Evolutionary conservation across 2,113 vertebrate genomes (phyloP).

Genomic region (Tupaia chinensis): DNA sequence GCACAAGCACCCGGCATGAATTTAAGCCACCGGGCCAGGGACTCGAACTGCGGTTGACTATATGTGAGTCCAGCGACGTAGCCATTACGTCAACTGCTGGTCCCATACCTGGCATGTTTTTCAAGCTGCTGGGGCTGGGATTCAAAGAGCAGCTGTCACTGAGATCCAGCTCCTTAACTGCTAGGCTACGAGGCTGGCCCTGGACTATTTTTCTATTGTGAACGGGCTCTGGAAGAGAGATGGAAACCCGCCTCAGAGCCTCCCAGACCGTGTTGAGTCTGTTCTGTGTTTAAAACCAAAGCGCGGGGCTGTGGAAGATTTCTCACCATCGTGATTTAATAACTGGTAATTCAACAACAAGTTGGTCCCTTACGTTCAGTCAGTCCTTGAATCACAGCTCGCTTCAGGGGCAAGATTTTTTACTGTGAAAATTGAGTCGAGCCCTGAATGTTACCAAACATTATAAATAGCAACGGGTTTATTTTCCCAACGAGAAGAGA

Average conservation of each 20-base stretch:
- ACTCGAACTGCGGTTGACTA: too few relatives aligned
- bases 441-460: slow-evolving; percentile 73
- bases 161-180: too few relatives aligned
- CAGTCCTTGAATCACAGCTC: slow-evolving; percentile 46
- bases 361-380: background rate
- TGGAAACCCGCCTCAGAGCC: background rate
- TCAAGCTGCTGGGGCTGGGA: too few relatives aligned
- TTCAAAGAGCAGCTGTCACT: too few relatives aligned
- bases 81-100: too few relatives aligned
- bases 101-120: too few relatives aligned
- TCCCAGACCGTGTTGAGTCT: background rate
- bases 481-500: slow-evolving; percentile 58
- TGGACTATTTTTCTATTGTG: background rate
- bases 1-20: too few relatives aligned
- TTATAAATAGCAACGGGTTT: slow-evolving; percentile 62
- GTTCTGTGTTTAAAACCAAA: slow-evolving; percentile 15
- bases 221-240: background rate
- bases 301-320: background rate
- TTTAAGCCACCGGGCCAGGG: too few relatives aligned
- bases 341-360: slow-evolving; percentile 46
- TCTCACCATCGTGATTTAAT: slow-evolving; percentile 35
- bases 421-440: slow-evolving; percentile 51
- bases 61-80: too few relatives aligned
- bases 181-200: too few relatives aligned
- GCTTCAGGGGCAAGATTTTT: slow-evolving; percentile 53